phyloP scores from a whole-genome alignment of 1,140 invertebrate species.

The Holotrichia oblita region DNA sequence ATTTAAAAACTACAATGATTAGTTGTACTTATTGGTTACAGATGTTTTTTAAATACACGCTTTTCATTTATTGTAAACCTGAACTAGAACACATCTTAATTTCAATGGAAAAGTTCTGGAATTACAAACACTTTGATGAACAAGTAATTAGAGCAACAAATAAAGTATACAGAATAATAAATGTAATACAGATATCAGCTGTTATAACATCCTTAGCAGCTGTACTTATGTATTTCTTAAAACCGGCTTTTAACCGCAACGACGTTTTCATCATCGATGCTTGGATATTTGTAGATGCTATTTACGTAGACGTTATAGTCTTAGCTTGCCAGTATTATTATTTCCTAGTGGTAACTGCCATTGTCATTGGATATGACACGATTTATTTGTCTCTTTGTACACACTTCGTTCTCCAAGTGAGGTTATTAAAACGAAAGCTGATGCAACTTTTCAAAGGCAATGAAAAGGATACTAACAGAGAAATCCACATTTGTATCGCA shows the following conservation, averaged over 20 bases:
- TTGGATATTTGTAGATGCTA: background rate
- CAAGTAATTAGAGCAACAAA: background rate
- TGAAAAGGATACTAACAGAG: background rate
- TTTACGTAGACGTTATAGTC: background rate
- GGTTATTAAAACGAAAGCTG: background rate
- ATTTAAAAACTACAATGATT: too few species aligned
- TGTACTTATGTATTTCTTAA: constrained; percentile 3
- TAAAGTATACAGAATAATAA: background rate
- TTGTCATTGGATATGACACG: background rate
- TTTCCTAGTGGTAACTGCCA: background rate
- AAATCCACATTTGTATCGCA: background rate
- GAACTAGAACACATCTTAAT: too few species aligned
- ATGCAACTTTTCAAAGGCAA: background rate
- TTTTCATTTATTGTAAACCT: too few species aligned
- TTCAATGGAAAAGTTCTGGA: background rate
- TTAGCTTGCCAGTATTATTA: background rate
- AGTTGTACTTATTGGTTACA: too few species aligned
- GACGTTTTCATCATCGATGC: constrained; percentile 14
- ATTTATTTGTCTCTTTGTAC: constrained; percentile 2
- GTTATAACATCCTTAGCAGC: background rate
- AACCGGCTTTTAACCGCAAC: background rate
- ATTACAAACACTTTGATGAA: too few species aligned
- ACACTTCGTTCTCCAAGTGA: background rate
- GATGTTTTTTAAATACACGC: too few species aligned
- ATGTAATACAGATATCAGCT: background rate